phyloP scores from a whole-genome alignment of 2,888 invertebrate species.

The Venustoraphidia nigricollis region DNA sequence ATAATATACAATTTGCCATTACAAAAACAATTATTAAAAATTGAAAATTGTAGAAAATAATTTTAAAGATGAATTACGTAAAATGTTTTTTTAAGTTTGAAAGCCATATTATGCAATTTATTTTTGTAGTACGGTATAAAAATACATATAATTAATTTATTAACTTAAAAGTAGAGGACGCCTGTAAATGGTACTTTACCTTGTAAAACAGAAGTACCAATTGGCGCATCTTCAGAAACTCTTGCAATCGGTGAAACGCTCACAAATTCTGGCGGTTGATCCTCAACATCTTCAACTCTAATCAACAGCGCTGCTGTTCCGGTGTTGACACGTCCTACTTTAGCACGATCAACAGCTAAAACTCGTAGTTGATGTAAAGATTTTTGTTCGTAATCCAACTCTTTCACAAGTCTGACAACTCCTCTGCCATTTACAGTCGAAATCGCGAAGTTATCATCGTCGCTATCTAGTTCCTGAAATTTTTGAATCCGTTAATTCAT shows the following conservation, averaged over 20 bases:
- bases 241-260: constrained; percentile 75
- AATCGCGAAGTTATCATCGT: constrained; percentile 60
- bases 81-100: too few relatives aligned
- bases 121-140: too few relatives aligned
- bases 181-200: constrained; percentile 35
- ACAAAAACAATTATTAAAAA: too few relatives aligned
- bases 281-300: constrained; percentile 79
- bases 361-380: constrained; percentile 73
- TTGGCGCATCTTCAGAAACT: constrained; percentile 68
- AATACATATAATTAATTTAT: too few relatives aligned
- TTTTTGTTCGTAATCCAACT: constrained; percentile 74
- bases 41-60: too few relatives aligned
- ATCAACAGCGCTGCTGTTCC: constrained; percentile 78
- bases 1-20: too few relatives aligned
- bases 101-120: too few relatives aligned
- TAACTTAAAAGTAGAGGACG: too few relatives aligned
- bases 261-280: constrained; percentile 83
- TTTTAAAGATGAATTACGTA: too few relatives aligned
- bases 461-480: constrained; percentile 56
- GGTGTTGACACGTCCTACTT: constrained; percentile 68
- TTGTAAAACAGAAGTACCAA: constrained; percentile 72
- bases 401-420: constrained; percentile 56
- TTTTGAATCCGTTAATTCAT: too few relatives aligned
- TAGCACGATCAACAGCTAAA: constrained; percentile 71
- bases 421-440: constrained; percentile 77